These are phyloP conservation scores for Gallinago paraguaiae DNA, from an alignment of 2,113 vertebrate species.

Conservation along the genomic window DNA sequence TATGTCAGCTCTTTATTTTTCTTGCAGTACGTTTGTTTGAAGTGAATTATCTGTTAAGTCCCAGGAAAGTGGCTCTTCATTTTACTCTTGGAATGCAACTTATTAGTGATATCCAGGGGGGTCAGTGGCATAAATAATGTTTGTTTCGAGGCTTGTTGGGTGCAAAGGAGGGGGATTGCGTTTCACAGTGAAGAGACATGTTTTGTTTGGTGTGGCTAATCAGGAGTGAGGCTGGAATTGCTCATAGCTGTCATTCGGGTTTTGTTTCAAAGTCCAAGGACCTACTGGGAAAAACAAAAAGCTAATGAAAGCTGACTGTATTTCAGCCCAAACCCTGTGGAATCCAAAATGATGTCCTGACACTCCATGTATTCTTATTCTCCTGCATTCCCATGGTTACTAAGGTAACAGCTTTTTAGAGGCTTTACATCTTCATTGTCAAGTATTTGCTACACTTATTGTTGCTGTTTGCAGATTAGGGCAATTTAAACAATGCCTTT, in stretches of 20 bases:
- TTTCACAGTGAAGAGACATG: conserved; percentile 71
- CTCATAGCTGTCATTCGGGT: conserved; percentile 83
- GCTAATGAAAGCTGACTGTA: conserved; percentile 85
- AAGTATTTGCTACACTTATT: conserved; percentile 84
- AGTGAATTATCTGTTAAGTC: background rate
- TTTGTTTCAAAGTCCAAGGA: conserved; percentile 83
- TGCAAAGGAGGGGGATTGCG: conserved; percentile 54
- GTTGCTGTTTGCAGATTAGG: conserved; percentile 83
- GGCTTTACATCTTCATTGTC: conserved; percentile 85
- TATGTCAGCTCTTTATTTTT: background rate
- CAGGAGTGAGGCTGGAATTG: conserved; percentile 79
- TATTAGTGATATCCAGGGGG: conserved; percentile 39
- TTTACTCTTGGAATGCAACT: conserved; percentile 16
- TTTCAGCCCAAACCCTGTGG: conserved; percentile 77
- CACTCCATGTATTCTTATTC: conserved; percentile 80
- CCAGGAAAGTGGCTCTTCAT: background rate
- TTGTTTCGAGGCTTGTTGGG: background rate
- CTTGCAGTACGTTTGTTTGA: background rate
- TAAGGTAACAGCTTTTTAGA: conserved; percentile 85
- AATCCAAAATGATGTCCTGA: conserved; percentile 78
- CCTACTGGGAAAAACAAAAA: conserved; percentile 86
- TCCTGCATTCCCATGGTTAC: conserved; percentile 83
- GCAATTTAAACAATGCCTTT: conserved; percentile 80
- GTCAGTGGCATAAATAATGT: conserved; percentile 19
- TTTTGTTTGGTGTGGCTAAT: conserved; percentile 82